phyloP scores from a whole-genome alignment of 2,888 invertebrate genomes.

The Dione vanillae region DNA sequence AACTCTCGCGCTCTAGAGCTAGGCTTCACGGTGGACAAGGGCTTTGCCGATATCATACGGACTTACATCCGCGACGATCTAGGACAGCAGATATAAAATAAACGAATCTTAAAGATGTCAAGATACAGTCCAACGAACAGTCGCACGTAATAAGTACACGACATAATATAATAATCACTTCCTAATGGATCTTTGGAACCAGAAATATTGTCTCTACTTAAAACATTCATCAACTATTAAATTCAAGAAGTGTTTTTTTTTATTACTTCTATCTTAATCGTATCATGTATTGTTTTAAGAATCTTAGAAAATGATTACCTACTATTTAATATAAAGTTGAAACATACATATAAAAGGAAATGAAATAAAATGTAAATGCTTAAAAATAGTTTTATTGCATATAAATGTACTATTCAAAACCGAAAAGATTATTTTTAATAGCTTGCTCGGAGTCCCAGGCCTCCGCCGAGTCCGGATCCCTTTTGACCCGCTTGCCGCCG shows the following conservation, averaged over 20 bases:
- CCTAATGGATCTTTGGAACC: no score
- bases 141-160: neutral
- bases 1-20: constrained; percentile 61
- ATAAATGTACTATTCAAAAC: constrained; percentile 56
- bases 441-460: constrained; percentile 73
- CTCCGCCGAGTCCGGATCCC: constrained; percentile 58
- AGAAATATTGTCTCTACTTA: no score
- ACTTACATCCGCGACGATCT: constrained; percentile 58
- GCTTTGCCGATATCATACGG: constrained; percentile 63
- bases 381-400: constrained; percentile 5
- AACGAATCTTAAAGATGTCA: neutral
- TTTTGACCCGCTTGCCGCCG: constrained; percentile 57
- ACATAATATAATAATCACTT: neutral
- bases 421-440: constrained; percentile 74
- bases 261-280: no score
- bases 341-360: neutral
- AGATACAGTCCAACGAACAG: neutral
- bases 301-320: no score
- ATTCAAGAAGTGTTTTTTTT: no score
- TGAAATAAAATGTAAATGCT: neutral
- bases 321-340: neutral
- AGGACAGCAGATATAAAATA: constrained; percentile 5
- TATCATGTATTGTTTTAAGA: no score
- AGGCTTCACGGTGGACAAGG: constrained; percentile 64
- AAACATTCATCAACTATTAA: no score